These are phyloP conservation scores for Thryonomys swinderianus DNA, from an alignment of 2,113 vertebrate genomes.

Conservation along the genomic window DNA sequence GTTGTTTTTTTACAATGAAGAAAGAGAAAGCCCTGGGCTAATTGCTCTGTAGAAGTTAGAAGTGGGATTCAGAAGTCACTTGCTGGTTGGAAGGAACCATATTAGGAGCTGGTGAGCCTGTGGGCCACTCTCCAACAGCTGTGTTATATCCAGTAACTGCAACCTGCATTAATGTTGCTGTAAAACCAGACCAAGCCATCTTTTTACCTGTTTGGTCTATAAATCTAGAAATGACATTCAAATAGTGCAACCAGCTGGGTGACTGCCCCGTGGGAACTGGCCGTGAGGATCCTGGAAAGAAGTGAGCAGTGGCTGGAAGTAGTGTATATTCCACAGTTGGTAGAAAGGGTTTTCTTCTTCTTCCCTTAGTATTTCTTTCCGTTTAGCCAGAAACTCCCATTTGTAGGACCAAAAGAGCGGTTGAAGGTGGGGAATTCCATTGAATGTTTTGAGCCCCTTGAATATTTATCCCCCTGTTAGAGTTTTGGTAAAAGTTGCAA, in stretches of 20 bases:
- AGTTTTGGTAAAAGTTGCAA: background rate
- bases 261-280: too few species aligned
- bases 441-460: background rate
- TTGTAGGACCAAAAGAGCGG: background rate
- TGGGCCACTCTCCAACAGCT: background rate
- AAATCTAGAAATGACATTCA: background rate
- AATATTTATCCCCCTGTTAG: background rate
- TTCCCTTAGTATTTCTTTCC: background rate
- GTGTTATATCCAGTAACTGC: background rate
- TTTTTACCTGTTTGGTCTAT: background rate
- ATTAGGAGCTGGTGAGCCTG: background rate
- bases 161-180: background rate
- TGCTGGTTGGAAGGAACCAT: background rate
- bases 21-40: background rate
- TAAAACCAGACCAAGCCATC: background rate
- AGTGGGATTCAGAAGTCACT: background rate
- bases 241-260: background rate
- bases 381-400: background rate
- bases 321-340: background rate
- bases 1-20: background rate
- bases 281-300: too few species aligned
- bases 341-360: background rate
- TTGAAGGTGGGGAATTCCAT: background rate
- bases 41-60: background rate
- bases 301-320: background rate